These are phyloP conservation scores for Limnephilus lunatus DNA, from an alignment of 2,888 invertebrate species.

Conservation along the genomic window DNA sequence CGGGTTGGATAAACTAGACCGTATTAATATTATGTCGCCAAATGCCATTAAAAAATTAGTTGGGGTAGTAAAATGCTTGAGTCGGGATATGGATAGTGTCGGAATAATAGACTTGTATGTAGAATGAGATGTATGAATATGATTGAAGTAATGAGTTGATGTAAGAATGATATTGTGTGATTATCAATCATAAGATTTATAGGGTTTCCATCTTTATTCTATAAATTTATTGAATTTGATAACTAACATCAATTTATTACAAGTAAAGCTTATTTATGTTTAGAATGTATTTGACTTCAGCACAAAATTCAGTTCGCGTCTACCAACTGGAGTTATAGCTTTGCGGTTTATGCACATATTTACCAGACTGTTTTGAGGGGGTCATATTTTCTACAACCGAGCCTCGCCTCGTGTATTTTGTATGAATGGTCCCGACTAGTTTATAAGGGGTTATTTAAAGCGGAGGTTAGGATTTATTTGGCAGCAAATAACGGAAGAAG, in stretches of 20 bases:
- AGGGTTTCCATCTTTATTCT: background rate
- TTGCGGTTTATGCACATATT: background rate
- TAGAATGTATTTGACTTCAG: background rate
- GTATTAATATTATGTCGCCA: no score
- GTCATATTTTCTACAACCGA: background rate
- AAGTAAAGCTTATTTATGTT: background rate
- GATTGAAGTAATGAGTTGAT: no score
- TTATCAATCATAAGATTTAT: no score
- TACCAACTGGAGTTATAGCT: background rate
- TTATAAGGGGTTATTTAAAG: background rate
- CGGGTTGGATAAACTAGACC: no score
- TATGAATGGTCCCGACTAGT: background rate
- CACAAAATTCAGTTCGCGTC: background rate
- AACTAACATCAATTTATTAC: background rate
- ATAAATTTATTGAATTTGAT: background rate
- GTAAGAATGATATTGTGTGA: no score
- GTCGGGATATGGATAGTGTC: no score
- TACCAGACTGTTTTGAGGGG: background rate
- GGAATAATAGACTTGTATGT: no score
- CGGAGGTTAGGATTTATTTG: background rate
- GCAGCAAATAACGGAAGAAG: conserved; percentile 13
- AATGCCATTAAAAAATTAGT: no score
- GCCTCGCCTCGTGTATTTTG: background rate
- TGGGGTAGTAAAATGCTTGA: no score
- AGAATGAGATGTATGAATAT: no score